phyloP scores from a whole-genome alignment of 2,888 invertebrate genomes.

The Rhaphigaster nebulosa region DNA sequence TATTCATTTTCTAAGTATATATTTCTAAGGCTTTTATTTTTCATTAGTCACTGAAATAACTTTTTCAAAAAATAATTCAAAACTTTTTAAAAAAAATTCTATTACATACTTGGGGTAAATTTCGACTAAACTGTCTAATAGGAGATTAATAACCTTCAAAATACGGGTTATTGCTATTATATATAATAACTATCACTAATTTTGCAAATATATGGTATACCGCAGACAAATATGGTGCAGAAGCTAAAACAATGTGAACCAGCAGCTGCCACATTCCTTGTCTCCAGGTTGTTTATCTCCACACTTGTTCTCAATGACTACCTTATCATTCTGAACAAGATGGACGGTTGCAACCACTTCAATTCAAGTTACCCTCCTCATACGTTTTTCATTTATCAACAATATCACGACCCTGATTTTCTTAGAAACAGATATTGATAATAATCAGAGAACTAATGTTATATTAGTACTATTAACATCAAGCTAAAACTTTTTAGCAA shows the following conservation, averaged over 20 bases:
- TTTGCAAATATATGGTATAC: not conserved
- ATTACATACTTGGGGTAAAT: too few relatives aligned
- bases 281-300: not conserved
- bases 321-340: not conserved
- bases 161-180: too few relatives aligned
- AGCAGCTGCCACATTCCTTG: not conserved
- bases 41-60: too few relatives aligned
- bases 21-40: too few relatives aligned
- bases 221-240: not conserved
- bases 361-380: not conserved
- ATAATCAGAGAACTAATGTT: not conserved
- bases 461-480: too few relatives aligned
- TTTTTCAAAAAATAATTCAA: too few relatives aligned
- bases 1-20: too few relatives aligned
- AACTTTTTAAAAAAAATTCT: too few relatives aligned
- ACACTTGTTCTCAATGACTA: not conserved
- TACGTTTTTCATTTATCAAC: not conserved
- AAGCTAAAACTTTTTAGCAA: too few relatives aligned
- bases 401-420: not conserved
- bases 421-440: not conserved
- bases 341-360: not conserved
- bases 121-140: too few relatives aligned
- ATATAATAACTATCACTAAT: too few relatives aligned
- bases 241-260: not conserved
- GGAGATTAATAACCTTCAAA: too few relatives aligned